Percentiles rank a stretch among this genome's conserved stretches.
Evolutionary conservation across 2,888 invertebrate genomes (phyloP).

Genomic region (Drosophila ustulata): DNA sequence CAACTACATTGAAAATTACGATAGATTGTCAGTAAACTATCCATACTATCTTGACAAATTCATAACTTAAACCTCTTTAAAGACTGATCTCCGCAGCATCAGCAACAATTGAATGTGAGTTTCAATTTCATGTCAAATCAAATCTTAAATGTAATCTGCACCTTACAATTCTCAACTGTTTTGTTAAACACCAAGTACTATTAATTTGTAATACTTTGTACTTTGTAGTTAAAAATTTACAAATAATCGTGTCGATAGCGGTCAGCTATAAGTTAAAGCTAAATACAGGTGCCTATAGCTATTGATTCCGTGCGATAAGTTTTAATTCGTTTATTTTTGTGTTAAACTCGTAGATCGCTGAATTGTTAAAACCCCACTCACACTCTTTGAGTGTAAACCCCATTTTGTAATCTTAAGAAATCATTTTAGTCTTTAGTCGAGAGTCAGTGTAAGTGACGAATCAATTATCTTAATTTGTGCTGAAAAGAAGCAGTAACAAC

Average conservation of each 20-base stretch:
- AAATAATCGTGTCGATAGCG: not conserved
- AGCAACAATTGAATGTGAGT: conserved; percentile 10
- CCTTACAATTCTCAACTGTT: conserved; percentile 8
- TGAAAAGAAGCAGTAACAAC: too few species aligned
- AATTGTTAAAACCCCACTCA: too few species aligned
- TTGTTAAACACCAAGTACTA: conserved; percentile 5
- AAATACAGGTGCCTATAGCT: conserved; percentile 21
- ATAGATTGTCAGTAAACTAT: conserved; percentile 21
- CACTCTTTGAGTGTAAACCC: too few species aligned
- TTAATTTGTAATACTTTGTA: not conserved
- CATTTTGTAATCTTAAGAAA: too few species aligned
- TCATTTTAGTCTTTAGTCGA: too few species aligned
- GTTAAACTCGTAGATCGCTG: too few species aligned
- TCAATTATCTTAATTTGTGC: too few species aligned
- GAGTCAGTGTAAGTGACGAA: too few species aligned
- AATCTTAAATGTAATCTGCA: conserved; percentile 7
- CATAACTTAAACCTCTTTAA: conserved; percentile 5
- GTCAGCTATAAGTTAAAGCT: conserved; percentile 16
- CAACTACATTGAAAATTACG: conserved; percentile 13
- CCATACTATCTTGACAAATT: not conserved
- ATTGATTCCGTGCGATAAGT: conserved; percentile 1
- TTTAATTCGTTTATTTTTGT: not conserved
- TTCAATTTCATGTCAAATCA: conserved; percentile 2
- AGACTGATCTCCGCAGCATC: conserved; percentile 16
- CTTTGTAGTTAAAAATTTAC: not conserved